phyloP scores from a whole-genome alignment of 2,888 invertebrate species.

The Rosalia funebris region DNA sequence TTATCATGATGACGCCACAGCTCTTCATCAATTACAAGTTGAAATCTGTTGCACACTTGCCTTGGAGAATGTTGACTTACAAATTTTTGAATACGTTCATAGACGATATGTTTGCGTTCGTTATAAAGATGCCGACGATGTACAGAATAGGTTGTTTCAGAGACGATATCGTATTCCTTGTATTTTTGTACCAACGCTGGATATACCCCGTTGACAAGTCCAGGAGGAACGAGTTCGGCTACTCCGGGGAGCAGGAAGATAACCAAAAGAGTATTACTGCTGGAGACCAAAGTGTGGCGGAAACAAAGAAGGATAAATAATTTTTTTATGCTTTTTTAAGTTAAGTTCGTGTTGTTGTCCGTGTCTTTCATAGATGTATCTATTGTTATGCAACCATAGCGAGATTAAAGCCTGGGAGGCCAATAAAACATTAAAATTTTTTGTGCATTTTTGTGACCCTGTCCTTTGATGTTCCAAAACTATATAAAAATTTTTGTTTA shows the following conservation, averaged over 20 bases:
- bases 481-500: too few relatives aligned
- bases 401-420: not conserved
- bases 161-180: constrained; percentile 98
- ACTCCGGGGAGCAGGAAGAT: constrained; percentile 77
- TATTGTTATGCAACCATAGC: constrained; percentile 16
- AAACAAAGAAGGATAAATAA: constrained; percentile 46
- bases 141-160: constrained; percentile 98
- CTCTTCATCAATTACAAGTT: constrained; percentile 99
- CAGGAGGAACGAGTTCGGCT: constrained; percentile 98
- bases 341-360: constrained; percentile 23
- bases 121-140: constrained; percentile 99
- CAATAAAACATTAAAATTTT: too few relatives aligned
- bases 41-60: constrained; percentile 98
- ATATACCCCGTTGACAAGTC: constrained; percentile 97
- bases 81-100: constrained; percentile 99
- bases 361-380: constrained; percentile 23
- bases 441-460: too few relatives aligned
- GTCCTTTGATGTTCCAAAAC: too few relatives aligned
- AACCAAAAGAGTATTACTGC: constrained; percentile 37
- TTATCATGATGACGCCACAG: constrained; percentile 99
- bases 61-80: constrained; percentile 99
- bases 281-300: constrained; percentile 32
- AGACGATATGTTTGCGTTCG: constrained; percentile 99
- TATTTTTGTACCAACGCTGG: constrained; percentile 98
- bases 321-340: constrained; percentile 22